Percentiles rank a stretch among this genome's conserved stretches.
Conservation (phyloP, 1,140 invertebrate genomes). For the Armadillidium nasatum region DNA sequence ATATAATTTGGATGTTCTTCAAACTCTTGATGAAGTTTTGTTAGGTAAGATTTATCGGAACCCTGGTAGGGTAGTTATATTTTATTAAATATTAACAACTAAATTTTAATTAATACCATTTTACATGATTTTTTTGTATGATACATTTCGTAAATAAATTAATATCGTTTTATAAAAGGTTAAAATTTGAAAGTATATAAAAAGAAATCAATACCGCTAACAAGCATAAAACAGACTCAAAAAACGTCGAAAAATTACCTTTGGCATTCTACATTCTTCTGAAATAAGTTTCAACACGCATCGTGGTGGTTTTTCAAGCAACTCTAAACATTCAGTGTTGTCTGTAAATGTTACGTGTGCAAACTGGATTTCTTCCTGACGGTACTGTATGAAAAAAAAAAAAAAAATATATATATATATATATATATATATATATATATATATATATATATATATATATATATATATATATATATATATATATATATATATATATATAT, state of each 20-base stretch:
- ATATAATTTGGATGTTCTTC: constrained; percentile 78
- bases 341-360: constrained; percentile 86
- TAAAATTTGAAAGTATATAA: too few species aligned
- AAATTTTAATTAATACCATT: too few species aligned
- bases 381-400: constrained; percentile 58
- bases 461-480: background rate
- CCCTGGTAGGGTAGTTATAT: constrained; percentile 58
- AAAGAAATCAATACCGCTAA: too few species aligned
- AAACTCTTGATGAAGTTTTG: constrained; percentile 85
- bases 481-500: too few species aligned
- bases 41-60: constrained; percentile 81
- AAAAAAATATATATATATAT: constrained; percentile 25
- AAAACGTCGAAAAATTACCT: constrained; percentile 50
- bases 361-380: constrained; percentile 80
- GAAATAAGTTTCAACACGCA: constrained; percentile 81
- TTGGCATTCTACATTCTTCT: constrained; percentile 90
- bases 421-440: background rate
- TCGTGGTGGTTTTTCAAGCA: constrained; percentile 83
- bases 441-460: constrained; percentile 21
- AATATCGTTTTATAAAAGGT: too few species aligned
- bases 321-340: constrained; percentile 78
- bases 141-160: too few species aligned
- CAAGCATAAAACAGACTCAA: background rate
- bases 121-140: too few species aligned
- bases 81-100: too few species aligned